Base-by-base conservation (phyloP, 2,113 vertebrate species). In the Podarcis raffonei region DNA sequence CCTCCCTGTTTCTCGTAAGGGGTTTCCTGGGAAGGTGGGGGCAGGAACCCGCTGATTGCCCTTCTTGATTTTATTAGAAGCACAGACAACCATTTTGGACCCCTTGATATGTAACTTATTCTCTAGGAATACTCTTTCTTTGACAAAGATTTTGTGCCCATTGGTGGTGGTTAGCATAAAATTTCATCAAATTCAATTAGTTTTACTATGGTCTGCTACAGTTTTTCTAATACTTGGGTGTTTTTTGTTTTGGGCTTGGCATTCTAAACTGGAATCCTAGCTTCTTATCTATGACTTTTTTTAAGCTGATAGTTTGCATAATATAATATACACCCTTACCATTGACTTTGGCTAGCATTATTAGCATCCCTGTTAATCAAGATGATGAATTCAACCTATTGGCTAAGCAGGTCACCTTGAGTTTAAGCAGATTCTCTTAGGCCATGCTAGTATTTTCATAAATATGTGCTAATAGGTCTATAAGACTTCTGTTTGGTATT, bases 281-380 rank as follows among this genome's bases (percentile, higher is more conserved):
- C 39, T 69, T 84, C 15, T 84, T 18, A 53, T 6, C 42, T 27
- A 76, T 13, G 16, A 1, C 23, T 88, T 88, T 22, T 7, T 78
- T 78, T 27, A 71, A 62, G 57, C 9, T 57, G n/a, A 5, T 78
- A 18, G 59, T 79, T 39, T 62, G 32, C 77, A 32, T 42, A 42
- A 42, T 42, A 42, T 42, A 42, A 42, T 35, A 39, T 86, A 69
- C 37, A n/a, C 53, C n/a, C 72, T 48, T 65, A 76, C 9, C 5
- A 23, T 25, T 90, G 72, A 83, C 32, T 42, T 83, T 90, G 72
- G 65, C 13, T 62, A 83, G 30, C 32, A n/a, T 76, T 57, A 77
- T 82, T 90, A 82, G 30, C 74, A 76, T 82, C 62, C 53, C 48
- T 68, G n/a, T 68, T 89, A 75, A 81, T 76, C 69, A 90, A 83